phyloP scores from a whole-genome alignment of 2,797 vertebrate genomes.

The Setipinna tenuifilis region DNA sequence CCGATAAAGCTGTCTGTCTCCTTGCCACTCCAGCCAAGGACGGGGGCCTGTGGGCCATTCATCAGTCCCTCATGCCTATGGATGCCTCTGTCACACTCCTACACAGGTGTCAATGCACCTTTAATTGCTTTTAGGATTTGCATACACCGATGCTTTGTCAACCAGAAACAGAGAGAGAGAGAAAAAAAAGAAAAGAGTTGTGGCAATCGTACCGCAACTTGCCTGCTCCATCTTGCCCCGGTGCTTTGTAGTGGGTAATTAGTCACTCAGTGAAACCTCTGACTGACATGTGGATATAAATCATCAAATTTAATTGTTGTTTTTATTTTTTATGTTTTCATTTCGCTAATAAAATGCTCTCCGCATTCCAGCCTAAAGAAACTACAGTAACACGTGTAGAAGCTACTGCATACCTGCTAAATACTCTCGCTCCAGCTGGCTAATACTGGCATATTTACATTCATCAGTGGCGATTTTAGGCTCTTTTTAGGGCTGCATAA shows the following conservation, averaged over 20 bases:
- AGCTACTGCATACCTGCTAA: no score
- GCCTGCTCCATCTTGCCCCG: background rate
- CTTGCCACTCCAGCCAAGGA: conserved; percentile 1
- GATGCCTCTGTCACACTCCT: background rate
- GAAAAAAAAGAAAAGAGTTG: background rate
- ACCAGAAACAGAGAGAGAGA: background rate
- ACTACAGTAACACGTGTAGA: background rate
- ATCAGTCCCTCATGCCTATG: background rate
- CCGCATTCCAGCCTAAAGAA: background rate
- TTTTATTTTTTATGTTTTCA: background rate
- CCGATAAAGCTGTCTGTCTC: background rate
- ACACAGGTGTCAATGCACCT: background rate
- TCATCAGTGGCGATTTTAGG: no score
- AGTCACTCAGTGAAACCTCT: background rate
- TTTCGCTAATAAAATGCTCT: background rate
- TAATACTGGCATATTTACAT: no score
- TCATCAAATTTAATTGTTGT: background rate
- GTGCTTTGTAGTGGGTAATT: background rate
- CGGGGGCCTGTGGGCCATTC: background rate
- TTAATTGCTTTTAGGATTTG: background rate
- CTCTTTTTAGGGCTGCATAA: no score
- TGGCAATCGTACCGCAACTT: background rate
- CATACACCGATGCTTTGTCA: background rate
- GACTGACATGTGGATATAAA: background rate
- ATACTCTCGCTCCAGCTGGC: no score